Evolutionary conservation across 1,140 invertebrate species (phyloP), one percentile per base, ranked within the genome.

Genomic region (Eriocheir sinensis): DNA sequence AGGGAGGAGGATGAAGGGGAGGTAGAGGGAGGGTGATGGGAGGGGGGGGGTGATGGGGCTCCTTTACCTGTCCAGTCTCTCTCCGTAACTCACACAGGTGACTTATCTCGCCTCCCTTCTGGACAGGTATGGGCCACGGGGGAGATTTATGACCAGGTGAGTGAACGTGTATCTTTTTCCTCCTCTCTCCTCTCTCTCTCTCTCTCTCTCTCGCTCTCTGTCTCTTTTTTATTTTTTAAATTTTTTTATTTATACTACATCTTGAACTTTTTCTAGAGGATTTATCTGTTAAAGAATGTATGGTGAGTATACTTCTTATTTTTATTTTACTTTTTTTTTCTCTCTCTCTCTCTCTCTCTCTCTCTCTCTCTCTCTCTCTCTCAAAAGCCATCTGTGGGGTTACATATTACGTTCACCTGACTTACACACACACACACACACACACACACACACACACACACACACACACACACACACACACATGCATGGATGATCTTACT

Each of bases 331-430:
- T 72, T 72, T 72, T n/a, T 21, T 72, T 6, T n/a, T 72, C 60
- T n/a, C 60, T n/a, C 60, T n/a, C 60, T 72, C 60, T 72, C 60
- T 72, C 60, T 72, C 60, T 72, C 60, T 72, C 60, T 72, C 60
- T 72, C 60, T 72, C 60, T 72, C 60, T 72, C 60, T 72, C 60
- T 72, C 60, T 72, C 21, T 72, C 21, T 72, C 60, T 72, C 60
- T 72, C 60, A 48, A 15, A 15, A 48, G 44, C 4, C 44, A 8
- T 48, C 44, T 48, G 4, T 48, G 15, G n/a, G n/a, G n/a, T n/a
- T 48, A 8, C 44, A 48, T 48, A 48, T 48, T 48, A 8, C 44
- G 4, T 48, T 48, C 44, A 48, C 15, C 44, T 15, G 4, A 8
- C 44, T 8, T 48, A 4, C 4, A 8, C 44, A 15, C 44, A 4